Percentiles rank a stretch among this genome's conserved stretches.
These are phyloP conservation scores for Hormaphis cornu DNA, from an alignment of 1,140 invertebrate species.

Conservation along the genomic window DNA sequence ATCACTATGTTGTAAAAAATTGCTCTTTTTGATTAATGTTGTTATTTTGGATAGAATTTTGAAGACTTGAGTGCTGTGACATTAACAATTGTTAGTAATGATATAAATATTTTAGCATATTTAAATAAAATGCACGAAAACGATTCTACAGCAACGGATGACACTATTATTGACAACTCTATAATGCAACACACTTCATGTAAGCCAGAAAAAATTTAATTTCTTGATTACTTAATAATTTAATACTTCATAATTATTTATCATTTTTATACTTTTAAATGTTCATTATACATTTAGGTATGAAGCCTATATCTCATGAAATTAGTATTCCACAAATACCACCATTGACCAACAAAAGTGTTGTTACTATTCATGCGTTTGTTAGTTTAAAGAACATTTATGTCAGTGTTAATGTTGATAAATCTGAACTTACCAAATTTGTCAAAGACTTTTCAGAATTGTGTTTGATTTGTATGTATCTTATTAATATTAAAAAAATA, in stretches of 20 bases:
- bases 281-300: not conserved
- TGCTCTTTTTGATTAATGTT: no score
- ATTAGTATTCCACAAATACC: not conserved
- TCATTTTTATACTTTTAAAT: not conserved
- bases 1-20: no score
- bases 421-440: not conserved
- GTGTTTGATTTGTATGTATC: constrained; percentile 14
- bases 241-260: not conserved
- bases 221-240: not conserved
- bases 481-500: no score
- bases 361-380: constrained; percentile 9
- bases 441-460: not conserved
- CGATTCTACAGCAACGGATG: not conserved
- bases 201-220: not conserved
- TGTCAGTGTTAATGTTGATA: not conserved
- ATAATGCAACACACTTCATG: not conserved
- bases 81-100: not conserved
- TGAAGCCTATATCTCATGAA: not conserved
- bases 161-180: not conserved
- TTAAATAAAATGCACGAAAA: not conserved
- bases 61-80: not conserved
- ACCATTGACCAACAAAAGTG: constrained; percentile 1
- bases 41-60: not conserved
- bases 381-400: not conserved
- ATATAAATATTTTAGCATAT: not conserved